phyloP scores from a whole-genome alignment of 2,888 invertebrate species.

The Portevinia maculata region DNA sequence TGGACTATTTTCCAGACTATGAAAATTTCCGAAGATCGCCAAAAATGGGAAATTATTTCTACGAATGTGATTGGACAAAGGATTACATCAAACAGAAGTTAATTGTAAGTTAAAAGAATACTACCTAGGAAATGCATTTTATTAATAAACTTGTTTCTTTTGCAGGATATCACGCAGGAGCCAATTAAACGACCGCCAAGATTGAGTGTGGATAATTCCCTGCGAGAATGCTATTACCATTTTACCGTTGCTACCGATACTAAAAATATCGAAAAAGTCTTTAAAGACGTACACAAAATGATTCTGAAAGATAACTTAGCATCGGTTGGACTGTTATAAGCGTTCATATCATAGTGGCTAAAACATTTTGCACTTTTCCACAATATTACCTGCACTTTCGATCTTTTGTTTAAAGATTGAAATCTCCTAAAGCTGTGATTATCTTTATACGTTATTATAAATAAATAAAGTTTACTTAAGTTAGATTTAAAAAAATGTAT shows the following conservation, averaged over 20 bases:
- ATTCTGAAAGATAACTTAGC: conserved; percentile 84
- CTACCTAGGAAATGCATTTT: not conserved
- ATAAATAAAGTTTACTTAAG: conserved; percentile 24
- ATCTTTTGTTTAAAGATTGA: conserved; percentile 52
- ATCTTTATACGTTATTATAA: conserved; percentile 34
- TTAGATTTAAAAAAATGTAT: conserved; percentile 44
- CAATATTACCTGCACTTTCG: conserved; percentile 59
- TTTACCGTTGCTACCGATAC: conserved; percentile 91
- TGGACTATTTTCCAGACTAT: conserved; percentile 87
- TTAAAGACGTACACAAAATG: conserved; percentile 89
- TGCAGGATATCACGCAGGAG: conserved; percentile 85
- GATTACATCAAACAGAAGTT: conserved; percentile 88
- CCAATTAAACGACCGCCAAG: conserved; percentile 82
- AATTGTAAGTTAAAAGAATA: conserved; percentile 83
- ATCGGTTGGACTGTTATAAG: conserved; percentile 81
- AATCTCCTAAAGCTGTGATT: conserved; percentile 69
- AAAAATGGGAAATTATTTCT: conserved; percentile 83
- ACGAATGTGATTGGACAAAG: conserved; percentile 87
- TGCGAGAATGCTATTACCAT: conserved; percentile 88
- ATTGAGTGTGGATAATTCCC: conserved; percentile 80
- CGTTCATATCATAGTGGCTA: not conserved
- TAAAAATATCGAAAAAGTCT: conserved; percentile 88
- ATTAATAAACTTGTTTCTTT: conserved; percentile 32
- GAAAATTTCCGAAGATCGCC: conserved; percentile 83
- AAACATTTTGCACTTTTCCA: conserved; percentile 10